Evolutionary conservation across 2,888 invertebrate genomes (phyloP).

Genomic region (Meandrusa payeni): DNA sequence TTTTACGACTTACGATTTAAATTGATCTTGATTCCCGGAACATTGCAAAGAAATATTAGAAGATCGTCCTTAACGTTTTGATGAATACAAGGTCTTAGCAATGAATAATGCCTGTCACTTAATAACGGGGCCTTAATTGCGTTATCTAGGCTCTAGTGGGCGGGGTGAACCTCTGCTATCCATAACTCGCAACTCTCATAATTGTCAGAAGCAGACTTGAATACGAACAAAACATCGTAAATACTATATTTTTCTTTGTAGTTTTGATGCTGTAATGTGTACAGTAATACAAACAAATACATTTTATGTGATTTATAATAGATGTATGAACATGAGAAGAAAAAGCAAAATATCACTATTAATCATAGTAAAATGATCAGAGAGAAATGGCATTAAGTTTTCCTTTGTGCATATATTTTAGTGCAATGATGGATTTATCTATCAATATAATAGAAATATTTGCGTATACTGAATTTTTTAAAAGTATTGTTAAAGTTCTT

Average conservation of each 20-base stretch:
- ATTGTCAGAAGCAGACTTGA: slow-evolving; percentile 60
- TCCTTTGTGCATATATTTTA: no score
- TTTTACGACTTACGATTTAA: no score
- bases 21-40: background rate
- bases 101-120: slow-evolving; percentile 71
- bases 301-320: no score
- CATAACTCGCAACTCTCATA: slow-evolving; percentile 66
- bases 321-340: no score
- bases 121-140: slow-evolving; percentile 71
- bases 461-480: background rate
- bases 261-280: no score
- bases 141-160: slow-evolving; percentile 64
- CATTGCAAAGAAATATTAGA: slow-evolving; percentile 32
- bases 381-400: no score
- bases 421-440: no score
- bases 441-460: no score
- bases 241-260: no score
- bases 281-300: no score
- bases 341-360: no score
- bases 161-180: slow-evolving; percentile 57
- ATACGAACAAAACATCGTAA: slow-evolving; percentile 3
- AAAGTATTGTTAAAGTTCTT: background rate
- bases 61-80: slow-evolving; percentile 28
- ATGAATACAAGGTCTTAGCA: slow-evolving; percentile 55
- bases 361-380: no score